These are phyloP conservation scores for Gadopsis bispinosus DNA, from an alignment of 2,797 vertebrate species.

Conservation along the genomic window DNA sequence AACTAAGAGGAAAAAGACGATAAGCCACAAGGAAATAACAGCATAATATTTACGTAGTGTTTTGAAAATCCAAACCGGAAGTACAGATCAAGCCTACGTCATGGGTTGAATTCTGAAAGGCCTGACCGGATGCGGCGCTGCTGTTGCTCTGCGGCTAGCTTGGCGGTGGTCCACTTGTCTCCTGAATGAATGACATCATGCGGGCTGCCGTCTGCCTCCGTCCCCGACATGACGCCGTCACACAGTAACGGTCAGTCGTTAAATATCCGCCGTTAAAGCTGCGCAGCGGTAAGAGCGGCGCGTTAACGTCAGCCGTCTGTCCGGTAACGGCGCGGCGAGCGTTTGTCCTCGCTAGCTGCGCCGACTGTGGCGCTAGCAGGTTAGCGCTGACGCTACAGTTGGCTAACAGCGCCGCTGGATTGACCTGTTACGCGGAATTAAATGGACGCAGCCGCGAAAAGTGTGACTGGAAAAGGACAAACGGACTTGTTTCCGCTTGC, in stretches of 20 bases:
- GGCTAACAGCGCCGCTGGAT: slow-evolving; percentile 26
- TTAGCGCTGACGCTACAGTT: slow-evolving; percentile 20
- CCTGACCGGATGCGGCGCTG: background rate
- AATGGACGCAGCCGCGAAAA: background rate
- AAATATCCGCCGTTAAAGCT: background rate
- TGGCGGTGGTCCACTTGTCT: slow-evolving; percentile 6
- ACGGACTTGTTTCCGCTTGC: background rate
- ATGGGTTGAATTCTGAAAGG: slow-evolving; percentile 33
- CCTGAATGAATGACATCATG: slow-evolving; percentile 73
- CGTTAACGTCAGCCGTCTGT: background rate
- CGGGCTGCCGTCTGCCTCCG: slow-evolving; percentile 34
- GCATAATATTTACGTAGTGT: no score
- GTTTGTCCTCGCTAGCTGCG: slow-evolving; percentile 16
- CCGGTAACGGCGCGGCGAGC: background rate
- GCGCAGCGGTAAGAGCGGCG: slow-evolving; percentile 21
- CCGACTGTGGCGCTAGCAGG: background rate
- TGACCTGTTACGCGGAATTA: slow-evolving; percentile 26
- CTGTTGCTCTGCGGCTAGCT: background rate
- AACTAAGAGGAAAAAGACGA: no score
- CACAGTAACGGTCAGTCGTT: slow-evolving; percentile 12
- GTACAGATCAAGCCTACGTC: rapidly evolving
- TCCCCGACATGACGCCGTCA: slow-evolving; percentile 53
- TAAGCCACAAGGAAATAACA: no score
- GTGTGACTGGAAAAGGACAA: rapidly evolving
- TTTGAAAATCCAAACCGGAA: slow-evolving; percentile 17